Evolutionary conservation across 2,797 vertebrate genomes (phyloP), one percentile per base, ranked within the genome.

Genomic region (Coendou prehensilis): DNA sequence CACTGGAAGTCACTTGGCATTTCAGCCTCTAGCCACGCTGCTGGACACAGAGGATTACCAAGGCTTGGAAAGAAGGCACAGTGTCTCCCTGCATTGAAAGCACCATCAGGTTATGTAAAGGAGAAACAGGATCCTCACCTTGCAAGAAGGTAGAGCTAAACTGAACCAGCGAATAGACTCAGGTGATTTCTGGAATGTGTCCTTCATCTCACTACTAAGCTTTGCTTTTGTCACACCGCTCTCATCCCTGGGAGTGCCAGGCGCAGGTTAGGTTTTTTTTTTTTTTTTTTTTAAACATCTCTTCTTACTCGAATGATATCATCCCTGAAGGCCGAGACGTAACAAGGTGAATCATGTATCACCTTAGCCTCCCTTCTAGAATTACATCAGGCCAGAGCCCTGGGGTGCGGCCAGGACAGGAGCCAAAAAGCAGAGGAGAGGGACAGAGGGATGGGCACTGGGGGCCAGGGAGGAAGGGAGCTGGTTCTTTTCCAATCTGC

Each of bases 301-400:
- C 96, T 95, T 88, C 79, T 96, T 92, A 94, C 85, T 10, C 91
- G 81, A 76, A 81, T 94, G 96, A 96, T 95, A 90, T 95, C 94
- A 89, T 80, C 94, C 89, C 82, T 87, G 85, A 90, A 93, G 96
- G 82, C 67, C 26, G 94, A 92, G 94, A 87, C 3, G 57, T 89
- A 85, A 94, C 78, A 73, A 83, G 81, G 93, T 90, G 96, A 96
- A 95, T 95, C 84, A 28, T 10, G 78, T 90, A 91, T 97, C 97
- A 93, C 91, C 95, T 96, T 95, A 13, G 0, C n/a, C 75, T 93
- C 69, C 41, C 94, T 88, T 97, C 96, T 98, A 95, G 92, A 96
- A 96, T 98, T 97, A 97, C 96, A 96, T 88, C 91, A 96, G 95
- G 94, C 91, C 56, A 26, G 96, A 92, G 89, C 78, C 67, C 81